Conservation (phyloP, 2,888 invertebrate genomes). For the Cancer borealis region DNA sequence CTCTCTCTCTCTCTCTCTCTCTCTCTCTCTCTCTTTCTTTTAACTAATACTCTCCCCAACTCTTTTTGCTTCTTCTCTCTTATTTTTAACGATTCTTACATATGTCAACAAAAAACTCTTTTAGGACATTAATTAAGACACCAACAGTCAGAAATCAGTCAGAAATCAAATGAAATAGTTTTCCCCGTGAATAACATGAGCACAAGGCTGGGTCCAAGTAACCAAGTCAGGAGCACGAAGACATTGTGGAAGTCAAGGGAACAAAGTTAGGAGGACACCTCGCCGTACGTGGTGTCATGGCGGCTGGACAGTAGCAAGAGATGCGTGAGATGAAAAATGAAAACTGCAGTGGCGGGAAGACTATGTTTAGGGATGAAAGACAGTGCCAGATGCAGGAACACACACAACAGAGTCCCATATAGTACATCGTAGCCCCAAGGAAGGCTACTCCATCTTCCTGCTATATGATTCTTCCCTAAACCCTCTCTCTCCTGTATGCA, state of each 20-base stretch:
- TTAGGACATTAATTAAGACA: too few species aligned
- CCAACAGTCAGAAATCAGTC: neutral
- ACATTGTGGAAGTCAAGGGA: neutral
- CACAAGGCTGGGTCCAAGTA: neutral
- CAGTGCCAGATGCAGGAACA: neutral
- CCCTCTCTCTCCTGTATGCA: neutral
- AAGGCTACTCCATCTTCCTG: neutral
- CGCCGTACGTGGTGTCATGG: neutral
- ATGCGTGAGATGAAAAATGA: neutral
- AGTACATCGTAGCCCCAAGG: neutral
- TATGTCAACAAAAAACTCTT: too few species aligned
- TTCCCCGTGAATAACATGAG: neutral
- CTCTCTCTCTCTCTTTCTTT: neutral
- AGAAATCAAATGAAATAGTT: neutral
- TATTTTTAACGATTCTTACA: too few species aligned
- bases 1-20: conserved; percentile 60
- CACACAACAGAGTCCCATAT: neutral
- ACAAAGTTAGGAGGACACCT: conserved; percentile 7
- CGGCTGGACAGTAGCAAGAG: neutral
- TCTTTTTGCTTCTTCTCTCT: too few species aligned
- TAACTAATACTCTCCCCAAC: too few species aligned
- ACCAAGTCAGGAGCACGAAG: neutral
- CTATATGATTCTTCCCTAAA: neutral
- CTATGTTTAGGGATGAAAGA: neutral
- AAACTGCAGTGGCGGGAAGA: neutral